Percentiles rank a stretch among this genome's conserved stretches.
These are phyloP conservation scores for Agrotis ipsilon DNA, from an alignment of 2,888 invertebrate genomes.

Conservation along the genomic window DNA sequence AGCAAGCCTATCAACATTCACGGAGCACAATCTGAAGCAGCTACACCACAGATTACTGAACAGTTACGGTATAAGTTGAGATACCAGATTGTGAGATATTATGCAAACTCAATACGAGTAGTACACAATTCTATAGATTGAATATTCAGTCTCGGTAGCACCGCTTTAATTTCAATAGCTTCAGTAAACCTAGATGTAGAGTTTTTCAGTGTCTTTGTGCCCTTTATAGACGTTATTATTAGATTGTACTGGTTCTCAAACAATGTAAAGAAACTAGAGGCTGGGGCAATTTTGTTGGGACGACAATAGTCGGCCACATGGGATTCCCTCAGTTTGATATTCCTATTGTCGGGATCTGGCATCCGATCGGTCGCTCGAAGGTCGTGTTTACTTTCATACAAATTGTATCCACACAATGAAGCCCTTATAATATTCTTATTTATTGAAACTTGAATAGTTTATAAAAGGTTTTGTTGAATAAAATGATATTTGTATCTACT, in stretches of 20 bases:
- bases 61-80: not conserved
- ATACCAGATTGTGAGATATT: not conserved
- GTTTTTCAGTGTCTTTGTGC: constrained; percentile 45
- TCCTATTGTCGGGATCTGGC: constrained; percentile 62
- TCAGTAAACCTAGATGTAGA: constrained; percentile 19
- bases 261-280: constrained; percentile 68
- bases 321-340: constrained; percentile 64
- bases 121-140: not conserved
- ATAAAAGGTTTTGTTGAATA: constrained; percentile 41
- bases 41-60: constrained; percentile 15
- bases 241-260: constrained; percentile 67
- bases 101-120: not conserved
- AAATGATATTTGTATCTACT: constrained; percentile 27
- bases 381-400: constrained; percentile 69
- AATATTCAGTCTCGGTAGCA: not conserved
- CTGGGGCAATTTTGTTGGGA: constrained; percentile 68
- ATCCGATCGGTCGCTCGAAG: constrained; percentile 65
- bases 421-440: constrained; percentile 54
- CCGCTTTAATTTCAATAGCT: constrained; percentile 17
- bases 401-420: constrained; percentile 70
- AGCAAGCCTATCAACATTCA: constrained; percentile 9
- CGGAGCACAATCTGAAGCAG: not conserved
- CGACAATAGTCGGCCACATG: constrained; percentile 71
- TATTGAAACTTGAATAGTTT: constrained; percentile 48
- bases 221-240: constrained; percentile 61